Conservation (phyloP, 64 coral and sea anemone genomes). For the Montipora sp. region DNA sequence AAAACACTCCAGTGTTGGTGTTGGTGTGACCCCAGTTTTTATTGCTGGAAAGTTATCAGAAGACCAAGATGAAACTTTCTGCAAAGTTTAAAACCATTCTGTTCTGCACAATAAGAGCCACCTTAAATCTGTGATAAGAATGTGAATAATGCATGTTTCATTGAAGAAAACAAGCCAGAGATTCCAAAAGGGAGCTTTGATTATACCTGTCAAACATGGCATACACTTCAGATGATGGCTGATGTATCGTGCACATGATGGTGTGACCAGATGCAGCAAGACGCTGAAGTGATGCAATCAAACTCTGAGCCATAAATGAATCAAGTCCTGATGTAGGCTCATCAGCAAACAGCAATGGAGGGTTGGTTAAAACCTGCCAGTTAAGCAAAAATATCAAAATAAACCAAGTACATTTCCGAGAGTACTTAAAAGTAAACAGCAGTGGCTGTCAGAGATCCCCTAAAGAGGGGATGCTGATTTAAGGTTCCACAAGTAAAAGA, state of each 20-base stretch:
- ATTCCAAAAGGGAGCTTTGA: not conserved
- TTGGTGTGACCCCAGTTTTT: no score
- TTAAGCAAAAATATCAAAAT: not conserved
- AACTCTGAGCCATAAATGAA: constrained; percentile 96
- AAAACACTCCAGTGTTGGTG: no score
- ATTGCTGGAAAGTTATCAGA: no score
- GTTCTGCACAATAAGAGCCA: no score
- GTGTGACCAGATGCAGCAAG: constrained; percentile 80
- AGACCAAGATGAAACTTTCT: no score
- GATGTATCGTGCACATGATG: constrained; percentile 96
- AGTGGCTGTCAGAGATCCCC: no score
- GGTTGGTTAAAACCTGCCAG: constrained; percentile 86
- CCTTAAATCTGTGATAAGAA: no score
- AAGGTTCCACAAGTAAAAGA: no score
- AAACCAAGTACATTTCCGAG: no score
- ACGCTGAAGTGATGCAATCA: constrained; percentile 83
- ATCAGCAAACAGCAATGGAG: constrained; percentile 92
- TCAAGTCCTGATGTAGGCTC: constrained; percentile 98
- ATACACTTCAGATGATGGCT: constrained; percentile 98
- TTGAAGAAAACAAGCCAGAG: not conserved
- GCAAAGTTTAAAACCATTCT: no score
- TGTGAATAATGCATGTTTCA: no score
- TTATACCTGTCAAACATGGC: constrained; percentile 96
- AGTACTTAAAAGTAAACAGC: no score
- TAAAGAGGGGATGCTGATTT: not conserved